Evolutionary conservation across 23 tunicate genomes (phyloP), one percentile per base, ranked within the genome.

Genomic region (Styela plicata): DNA sequence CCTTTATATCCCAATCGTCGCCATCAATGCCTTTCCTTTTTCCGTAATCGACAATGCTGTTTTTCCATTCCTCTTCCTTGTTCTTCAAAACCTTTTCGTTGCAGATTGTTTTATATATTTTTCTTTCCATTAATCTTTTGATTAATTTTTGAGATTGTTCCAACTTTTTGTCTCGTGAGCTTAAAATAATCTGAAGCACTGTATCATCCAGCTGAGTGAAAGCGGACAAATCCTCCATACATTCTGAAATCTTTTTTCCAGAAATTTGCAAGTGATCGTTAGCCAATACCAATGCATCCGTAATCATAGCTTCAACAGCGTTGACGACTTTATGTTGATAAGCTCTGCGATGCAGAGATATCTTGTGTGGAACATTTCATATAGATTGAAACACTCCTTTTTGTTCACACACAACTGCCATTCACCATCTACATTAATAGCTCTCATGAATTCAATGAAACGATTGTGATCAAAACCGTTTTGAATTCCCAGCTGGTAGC

Each of bases 401-500:
- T 87, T 88, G 27, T 88, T 61, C 2, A 71, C 86, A 69, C 89
- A 85, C 26, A 92, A 79, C n/a, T 92, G 97, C 5, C 80, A 74
- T 24, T 71, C 35, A 2, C 17, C 77, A 34, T 87, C 84, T 2
- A 73, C 91, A 28, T 78, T 52, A 21, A 83, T 78, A 22, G 83
- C 91, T 78, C 79, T 84, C 69, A 80, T 52, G 63, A 70, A 79
- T 20, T 67, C 63, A 35, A 92, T 83, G 57, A 92, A 84, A 19
- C 97, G 85, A 10, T 67, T 74, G 63, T 92, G 97, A 35, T 87
- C 91, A 34, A 92, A 92, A 24, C 92, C 81, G 76, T 87, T 92
- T 22, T 63, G 70, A 21, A 92, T 80, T 3, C 97, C 97, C 63
- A 92, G 73, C 70, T 92, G 92, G 67, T 92, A 84, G 66, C 92